Base-by-base conservation (phyloP, 2,888 invertebrate genomes). In the Odontocolon sp. region DNA sequence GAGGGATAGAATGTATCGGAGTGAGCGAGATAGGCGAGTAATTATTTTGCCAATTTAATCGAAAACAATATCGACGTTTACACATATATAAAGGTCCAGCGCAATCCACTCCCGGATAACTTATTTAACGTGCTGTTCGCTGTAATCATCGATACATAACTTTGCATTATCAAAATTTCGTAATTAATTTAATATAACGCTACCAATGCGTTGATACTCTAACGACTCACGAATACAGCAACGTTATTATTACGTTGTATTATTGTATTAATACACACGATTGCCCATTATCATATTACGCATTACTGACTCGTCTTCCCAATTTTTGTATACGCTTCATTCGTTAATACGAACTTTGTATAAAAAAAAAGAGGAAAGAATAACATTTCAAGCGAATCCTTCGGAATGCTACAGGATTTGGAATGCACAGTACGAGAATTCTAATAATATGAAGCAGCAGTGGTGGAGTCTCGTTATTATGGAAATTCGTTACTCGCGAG, bases 11-110 rank as follows among this genome's bases (percentile, higher is more conserved):
- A 11, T 28, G 26, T 26, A 26, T 26, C 38, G 38, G 14, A 9
- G 14, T 26, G 26, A 26, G 8, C 59, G 36, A 54, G 33, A 52
- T 18, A 33, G n/a, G 33, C 14, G 18, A 28, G 50, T 75, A 69
- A 75, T 75, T 75, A 69, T 75, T 75, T 69, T 64, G 50, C 69
- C 74, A 47, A 69, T 75, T 69, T 64, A 75, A 75, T 64, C 64
- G 63, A 42, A 75, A 75, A 74, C 74, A 64, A 63, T 69, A 75
- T 69, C 74, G 50, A n/a, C n/a, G 31, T 69, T 52, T 33, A 47
- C 45, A 31, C 31, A 26, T 42, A 4, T 21, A 38, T 11, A 40
- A 11, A 16, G 33, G 3, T 6, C 14, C 28, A 4, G 47, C 52
- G 11, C 40, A 16, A 59, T 8, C 23, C 26, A 26, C 1, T 40